These are phyloP conservation scores for Cheilosia soror DNA, from an alignment of 2,888 invertebrate species.

Conservation along the genomic window DNA sequence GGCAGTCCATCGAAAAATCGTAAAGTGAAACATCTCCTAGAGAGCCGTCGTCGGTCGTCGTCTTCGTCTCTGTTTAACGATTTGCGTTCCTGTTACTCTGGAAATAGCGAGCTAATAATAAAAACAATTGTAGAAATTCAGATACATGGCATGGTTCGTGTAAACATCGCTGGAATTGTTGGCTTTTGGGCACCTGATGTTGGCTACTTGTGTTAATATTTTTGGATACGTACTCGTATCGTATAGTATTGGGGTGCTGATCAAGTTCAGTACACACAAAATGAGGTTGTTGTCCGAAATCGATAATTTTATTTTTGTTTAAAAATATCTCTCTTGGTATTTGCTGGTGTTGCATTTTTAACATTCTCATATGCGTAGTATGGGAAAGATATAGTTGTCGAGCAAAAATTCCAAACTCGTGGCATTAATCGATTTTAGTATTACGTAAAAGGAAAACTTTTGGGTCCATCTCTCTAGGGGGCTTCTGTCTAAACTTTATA, in stretches of 20 bases:
- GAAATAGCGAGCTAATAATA: slow-evolving; percentile 1
- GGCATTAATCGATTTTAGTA: too few species aligned
- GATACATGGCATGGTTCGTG: slow-evolving; percentile 10
- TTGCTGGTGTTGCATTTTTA: too few species aligned
- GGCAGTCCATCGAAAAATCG: slow-evolving; percentile 23
- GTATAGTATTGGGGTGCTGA: neutral
- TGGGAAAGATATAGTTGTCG: too few species aligned
- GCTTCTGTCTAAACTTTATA: too few species aligned
- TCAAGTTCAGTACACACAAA: slow-evolving; percentile 18
- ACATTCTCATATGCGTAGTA: too few species aligned
- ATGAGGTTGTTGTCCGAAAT: neutral
- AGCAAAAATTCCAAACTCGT: too few species aligned
- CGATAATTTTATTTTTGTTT: neutral
- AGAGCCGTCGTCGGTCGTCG: neutral
- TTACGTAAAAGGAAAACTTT: too few species aligned
- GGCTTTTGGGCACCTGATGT: neutral
- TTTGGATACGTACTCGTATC: neutral
- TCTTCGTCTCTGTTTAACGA: slow-evolving; percentile 9
- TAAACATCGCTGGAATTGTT: slow-evolving; percentile 13
- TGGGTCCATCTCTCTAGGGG: too few species aligned
- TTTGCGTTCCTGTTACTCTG: slow-evolving; percentile 5
- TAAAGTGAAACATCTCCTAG: slow-evolving; percentile 8
- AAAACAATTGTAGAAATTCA: slow-evolving; percentile 21
- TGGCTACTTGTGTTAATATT: neutral
- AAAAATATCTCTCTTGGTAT: too few species aligned